Percentiles rank a stretch among this genome's conserved stretches.
Evolutionary conservation across 2,797 vertebrate genomes (phyloP).

Genomic region (Enoplosus armatus): DNA sequence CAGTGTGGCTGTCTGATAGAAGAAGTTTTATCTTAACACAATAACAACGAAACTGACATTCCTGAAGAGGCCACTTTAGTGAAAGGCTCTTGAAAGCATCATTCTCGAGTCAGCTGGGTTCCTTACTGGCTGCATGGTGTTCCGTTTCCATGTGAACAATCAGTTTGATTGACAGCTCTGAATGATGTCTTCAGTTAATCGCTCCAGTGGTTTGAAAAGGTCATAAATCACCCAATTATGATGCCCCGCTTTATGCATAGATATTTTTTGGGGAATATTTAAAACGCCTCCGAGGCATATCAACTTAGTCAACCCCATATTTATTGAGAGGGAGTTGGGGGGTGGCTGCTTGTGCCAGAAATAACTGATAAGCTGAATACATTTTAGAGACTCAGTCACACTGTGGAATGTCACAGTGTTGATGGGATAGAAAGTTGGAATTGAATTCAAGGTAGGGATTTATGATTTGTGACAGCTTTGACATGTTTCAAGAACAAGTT

Average conservation of each 20-base stretch:
- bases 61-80: conserved; percentile 67
- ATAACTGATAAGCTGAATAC: conserved; percentile 80
- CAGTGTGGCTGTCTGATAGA: conserved; percentile 19
- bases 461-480: conserved; percentile 51
- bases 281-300: conserved; percentile 79
- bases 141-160: conserved; percentile 83
- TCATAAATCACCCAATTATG: conserved; percentile 85
- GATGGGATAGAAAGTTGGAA: conserved; percentile 56
- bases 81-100: conserved; percentile 63
- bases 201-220: conserved; percentile 85
- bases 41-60: conserved; percentile 46
- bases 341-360: conserved; percentile 69
- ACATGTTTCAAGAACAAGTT: conserved; percentile 43
- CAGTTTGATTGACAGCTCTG: conserved; percentile 84
- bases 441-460: conserved; percentile 73
- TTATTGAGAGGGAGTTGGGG: conserved; percentile 72
- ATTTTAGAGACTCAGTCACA: conserved; percentile 71
- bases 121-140: conserved; percentile 65
- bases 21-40: conserved; percentile 50
- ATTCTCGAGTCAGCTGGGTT: conserved; percentile 60
- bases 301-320: conserved; percentile 79
- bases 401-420: conserved; percentile 63
- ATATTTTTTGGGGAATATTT: conserved; percentile 81
- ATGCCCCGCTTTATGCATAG: conserved; percentile 79
- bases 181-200: conserved; percentile 86